A percentile compares a stretch with the other conserved stretches of the same genome.
These are phyloP conservation scores for Samia ricini DNA, from an alignment of 1,140 invertebrate genomes.

Conservation along the genomic window DNA sequence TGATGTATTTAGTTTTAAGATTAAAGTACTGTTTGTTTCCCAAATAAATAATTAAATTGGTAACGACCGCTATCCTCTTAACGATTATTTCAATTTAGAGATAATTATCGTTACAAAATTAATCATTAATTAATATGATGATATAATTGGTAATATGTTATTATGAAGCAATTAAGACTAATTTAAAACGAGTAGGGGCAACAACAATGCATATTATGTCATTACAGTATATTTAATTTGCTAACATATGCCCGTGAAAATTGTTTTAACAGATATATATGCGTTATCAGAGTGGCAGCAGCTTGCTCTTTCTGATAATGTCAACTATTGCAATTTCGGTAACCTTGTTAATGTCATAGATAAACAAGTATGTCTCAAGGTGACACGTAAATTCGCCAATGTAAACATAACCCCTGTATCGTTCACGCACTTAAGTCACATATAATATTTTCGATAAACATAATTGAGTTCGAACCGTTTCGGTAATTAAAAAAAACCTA, in stretches of 20 bases:
- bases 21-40: no score
- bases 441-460: neutral
- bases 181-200: neutral
- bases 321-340: constrained; percentile 10
- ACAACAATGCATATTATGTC: neutral
- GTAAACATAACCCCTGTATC: neutral
- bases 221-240: neutral
- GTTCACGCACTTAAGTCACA: neutral
- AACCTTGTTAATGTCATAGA: constrained; percentile 25
- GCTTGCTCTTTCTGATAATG: constrained; percentile 12
- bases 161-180: no score
- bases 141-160: no score
- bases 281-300: constrained; percentile 8
- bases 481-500: neutral
- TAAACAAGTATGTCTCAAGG: constrained; percentile 15
- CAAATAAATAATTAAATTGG: no score
- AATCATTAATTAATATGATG: no score
- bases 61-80: no score
- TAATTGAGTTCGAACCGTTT: neutral
- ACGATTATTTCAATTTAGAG: no score
- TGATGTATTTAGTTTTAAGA: no score
- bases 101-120: no score
- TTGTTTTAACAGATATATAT: neutral
- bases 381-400: constrained; percentile 20
- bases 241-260: neutral